Percentiles rank a stretch among this genome's conserved stretches.
phyloP scores from a whole-genome alignment of 2,888 invertebrate genomes.

The Halictus ligatus region DNA sequence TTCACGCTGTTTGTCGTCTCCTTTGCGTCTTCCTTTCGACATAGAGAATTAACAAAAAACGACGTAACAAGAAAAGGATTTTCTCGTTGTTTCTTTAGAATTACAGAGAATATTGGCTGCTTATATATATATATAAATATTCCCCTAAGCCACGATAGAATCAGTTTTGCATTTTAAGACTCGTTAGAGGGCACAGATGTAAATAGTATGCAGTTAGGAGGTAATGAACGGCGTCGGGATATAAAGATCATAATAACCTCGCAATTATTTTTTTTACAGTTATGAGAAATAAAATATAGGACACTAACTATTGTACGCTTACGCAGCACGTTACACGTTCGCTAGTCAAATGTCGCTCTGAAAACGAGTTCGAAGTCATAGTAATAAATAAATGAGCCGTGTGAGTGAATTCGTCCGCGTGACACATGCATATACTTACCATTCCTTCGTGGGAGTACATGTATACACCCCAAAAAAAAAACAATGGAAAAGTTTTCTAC shows the following conservation, averaged over 20 bases:
- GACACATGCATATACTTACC: constrained; percentile 5
- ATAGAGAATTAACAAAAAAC: neutral
- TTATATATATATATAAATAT: neutral
- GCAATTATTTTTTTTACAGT: constrained; percentile 24
- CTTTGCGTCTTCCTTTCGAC: constrained; percentile 44
- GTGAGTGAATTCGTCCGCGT: neutral
- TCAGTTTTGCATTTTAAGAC: constrained; percentile 5
- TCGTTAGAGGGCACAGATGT: constrained; percentile 2
- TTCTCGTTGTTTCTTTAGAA: neutral
- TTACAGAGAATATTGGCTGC: neutral
- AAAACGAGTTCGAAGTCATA: constrained; percentile 17
- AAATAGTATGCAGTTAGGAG: constrained; percentile 14
- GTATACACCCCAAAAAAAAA: neutral
- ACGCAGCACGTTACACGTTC: constrained; percentile 16
- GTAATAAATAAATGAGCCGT: constrained; percentile 1
- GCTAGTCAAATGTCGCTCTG: constrained; percentile 6
- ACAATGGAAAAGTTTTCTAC: neutral
- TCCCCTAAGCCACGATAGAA: neutral
- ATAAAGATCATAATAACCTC: constrained; percentile 13
- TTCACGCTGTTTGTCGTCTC: constrained; percentile 22
- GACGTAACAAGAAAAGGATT: neutral
- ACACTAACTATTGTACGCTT: constrained; percentile 18
- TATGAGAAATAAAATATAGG: constrained; percentile 13
- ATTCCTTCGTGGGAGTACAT: neutral
- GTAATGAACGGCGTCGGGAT: constrained; percentile 1